Conservation (phyloP, 2,888 invertebrate genomes). For the Cremastobaeus sp. region DNA sequence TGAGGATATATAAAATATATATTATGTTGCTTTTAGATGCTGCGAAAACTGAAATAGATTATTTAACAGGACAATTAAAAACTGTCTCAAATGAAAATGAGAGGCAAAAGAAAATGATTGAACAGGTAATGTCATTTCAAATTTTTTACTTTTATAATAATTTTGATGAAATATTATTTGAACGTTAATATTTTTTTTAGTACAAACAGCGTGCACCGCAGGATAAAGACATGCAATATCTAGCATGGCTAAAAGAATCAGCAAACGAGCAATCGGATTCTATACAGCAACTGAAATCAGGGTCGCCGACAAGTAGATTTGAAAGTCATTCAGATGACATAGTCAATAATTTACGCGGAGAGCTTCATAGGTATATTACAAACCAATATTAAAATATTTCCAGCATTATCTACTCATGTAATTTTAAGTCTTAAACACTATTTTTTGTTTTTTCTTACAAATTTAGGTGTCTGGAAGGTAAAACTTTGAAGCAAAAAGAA, state of each 20-base stretch:
- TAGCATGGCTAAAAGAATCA: conserved; percentile 72
- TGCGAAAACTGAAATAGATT: conserved; percentile 71
- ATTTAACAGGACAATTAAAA: conserved; percentile 69
- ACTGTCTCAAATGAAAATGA: conserved; percentile 69
- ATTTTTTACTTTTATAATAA: conserved; percentile 5
- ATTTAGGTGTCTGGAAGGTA: conserved; percentile 76
- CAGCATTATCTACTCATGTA: not conserved
- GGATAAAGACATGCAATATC: conserved; percentile 71
- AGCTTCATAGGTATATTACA: conserved; percentile 74
- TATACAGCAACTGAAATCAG: conserved; percentile 72
- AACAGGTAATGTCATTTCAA: conserved; percentile 73
- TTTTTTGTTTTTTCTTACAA: not conserved
- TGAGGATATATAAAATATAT: not conserved
- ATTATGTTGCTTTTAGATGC: conserved; percentile 65
- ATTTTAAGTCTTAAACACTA: not conserved
- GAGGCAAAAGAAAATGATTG: conserved; percentile 71
- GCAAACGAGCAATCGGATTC: conserved; percentile 72
- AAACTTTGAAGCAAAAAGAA: conserved; percentile 79
- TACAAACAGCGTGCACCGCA: conserved; percentile 38
- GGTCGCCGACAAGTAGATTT: conserved; percentile 69
- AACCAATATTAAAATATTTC: not conserved
- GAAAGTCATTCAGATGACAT: conserved; percentile 77
- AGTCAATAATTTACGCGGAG: conserved; percentile 77
- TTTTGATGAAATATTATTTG: too few relatives aligned
- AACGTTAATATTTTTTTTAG: not conserved